phyloP scores from a whole-genome alignment of 2,888 invertebrate genomes.

The Lucinisca nassula region DNA sequence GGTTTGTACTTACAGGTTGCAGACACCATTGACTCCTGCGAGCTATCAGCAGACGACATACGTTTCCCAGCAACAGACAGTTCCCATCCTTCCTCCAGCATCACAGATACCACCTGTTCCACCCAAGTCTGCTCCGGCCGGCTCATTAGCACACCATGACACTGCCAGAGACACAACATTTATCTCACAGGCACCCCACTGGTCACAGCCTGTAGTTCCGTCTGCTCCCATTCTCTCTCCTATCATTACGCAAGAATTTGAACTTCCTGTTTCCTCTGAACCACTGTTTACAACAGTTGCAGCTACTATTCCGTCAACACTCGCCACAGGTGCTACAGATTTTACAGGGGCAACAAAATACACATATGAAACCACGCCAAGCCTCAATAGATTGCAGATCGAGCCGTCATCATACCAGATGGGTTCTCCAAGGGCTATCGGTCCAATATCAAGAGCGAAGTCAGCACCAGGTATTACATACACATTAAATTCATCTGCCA shows the following conservation, averaged over 20 bases:
- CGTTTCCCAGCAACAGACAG: not conserved
- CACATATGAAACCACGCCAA: slow-evolving; percentile 77
- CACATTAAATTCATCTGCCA: too few relatives aligned
- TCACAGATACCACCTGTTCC: not conserved
- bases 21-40: slow-evolving; percentile 39
- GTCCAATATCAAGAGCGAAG: slow-evolving; percentile 72
- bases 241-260: not conserved
- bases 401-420: slow-evolving; percentile 69
- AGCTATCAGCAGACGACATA: slow-evolving; percentile 32
- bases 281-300: not conserved
- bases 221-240: not conserved
- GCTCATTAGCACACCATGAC: slow-evolving; percentile 30
- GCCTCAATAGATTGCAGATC: slow-evolving; percentile 75
- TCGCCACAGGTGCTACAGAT: not conserved
- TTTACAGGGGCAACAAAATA: slow-evolving; percentile 67
- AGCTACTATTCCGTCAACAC: not conserved
- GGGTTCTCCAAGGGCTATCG: slow-evolving; percentile 67
- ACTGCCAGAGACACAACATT: slow-evolving; percentile 42
- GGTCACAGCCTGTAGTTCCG: not conserved
- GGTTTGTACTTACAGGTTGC: slow-evolving; percentile 33
- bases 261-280: not conserved
- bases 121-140: slow-evolving; percentile 16
- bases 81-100: not conserved
- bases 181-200: slow-evolving; percentile 35
- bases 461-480: slow-evolving; percentile 84